Evolutionary conservation across 2,888 invertebrate species (phyloP).

Genomic region (Pseudoips prasinana): DNA sequence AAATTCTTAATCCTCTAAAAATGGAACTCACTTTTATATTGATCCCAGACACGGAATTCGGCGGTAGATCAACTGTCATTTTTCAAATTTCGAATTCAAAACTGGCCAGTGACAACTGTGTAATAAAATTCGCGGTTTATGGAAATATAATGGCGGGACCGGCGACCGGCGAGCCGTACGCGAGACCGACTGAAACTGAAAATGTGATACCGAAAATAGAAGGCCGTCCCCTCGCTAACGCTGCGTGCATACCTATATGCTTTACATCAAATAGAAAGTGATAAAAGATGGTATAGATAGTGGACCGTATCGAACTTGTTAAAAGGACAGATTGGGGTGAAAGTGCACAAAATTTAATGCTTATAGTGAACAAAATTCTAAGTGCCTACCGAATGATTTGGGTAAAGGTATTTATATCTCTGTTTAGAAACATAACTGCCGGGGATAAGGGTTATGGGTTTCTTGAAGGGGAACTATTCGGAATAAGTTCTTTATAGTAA

Average conservation of each 20-base stretch:
- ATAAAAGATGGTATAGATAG: slow-evolving; percentile 37
- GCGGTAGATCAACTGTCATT: slow-evolving; percentile 59
- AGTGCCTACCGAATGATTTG: too few species aligned
- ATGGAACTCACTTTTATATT: slow-evolving; percentile 72
- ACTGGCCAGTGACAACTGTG: slow-evolving; percentile 26
- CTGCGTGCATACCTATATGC: slow-evolving; percentile 30
- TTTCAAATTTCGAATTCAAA: slow-evolving; percentile 30
- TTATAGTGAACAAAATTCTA: too few species aligned
- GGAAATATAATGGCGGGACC: slow-evolving; percentile 37
- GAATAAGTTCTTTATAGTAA: slow-evolving; percentile 12
- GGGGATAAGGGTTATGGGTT: slow-evolving; percentile 18
- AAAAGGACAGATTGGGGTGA: too few species aligned
- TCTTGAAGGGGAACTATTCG: slow-evolving; percentile 9
- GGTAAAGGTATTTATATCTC: slow-evolving; percentile 10
- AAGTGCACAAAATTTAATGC: too few species aligned
- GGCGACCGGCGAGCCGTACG: slow-evolving; percentile 62
- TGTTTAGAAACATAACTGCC: slow-evolving; percentile 12
- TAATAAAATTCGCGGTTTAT: slow-evolving; percentile 36
- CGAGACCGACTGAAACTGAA: slow-evolving; percentile 71
- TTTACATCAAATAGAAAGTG: slow-evolving; percentile 51
- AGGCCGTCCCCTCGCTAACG: slow-evolving; percentile 55
- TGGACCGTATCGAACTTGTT: too few species aligned
- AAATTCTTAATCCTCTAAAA: slow-evolving; percentile 23
- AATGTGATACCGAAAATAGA: slow-evolving; percentile 75
- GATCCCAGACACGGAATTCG: slow-evolving; percentile 61